Evolutionary conservation across 2,797 vertebrate genomes (phyloP).

Genomic region (Perodicticus potto): DNA sequence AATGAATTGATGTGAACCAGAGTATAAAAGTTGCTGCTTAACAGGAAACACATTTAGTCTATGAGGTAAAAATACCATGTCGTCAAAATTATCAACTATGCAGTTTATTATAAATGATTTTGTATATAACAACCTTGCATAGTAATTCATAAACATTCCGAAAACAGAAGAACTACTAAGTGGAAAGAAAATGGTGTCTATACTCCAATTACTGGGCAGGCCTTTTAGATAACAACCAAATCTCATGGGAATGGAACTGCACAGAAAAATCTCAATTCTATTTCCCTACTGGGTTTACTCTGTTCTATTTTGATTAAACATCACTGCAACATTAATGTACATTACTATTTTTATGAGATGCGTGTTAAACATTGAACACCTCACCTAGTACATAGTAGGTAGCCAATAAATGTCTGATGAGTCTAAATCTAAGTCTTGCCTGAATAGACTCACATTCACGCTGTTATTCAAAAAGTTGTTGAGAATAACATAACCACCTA

Average conservation of each 20-base stretch:
- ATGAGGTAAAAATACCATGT: not conserved
- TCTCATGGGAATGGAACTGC: not conserved
- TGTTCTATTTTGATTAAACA: conserved; percentile 13
- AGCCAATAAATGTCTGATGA: not conserved
- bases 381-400: not conserved
- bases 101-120: conserved; percentile 1
- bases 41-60: not conserved
- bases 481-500: not conserved
- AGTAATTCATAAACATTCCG: not conserved
- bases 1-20: not conserved
- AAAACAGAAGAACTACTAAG: not conserved
- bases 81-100: not conserved
- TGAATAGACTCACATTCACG: not conserved
- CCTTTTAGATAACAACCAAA: not conserved
- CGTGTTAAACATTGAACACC: not conserved
- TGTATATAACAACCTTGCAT: not conserved
- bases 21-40: not conserved
- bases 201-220: not conserved
- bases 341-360: not conserved
- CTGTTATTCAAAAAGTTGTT: conserved; percentile 11
- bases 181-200: not conserved
- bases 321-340: not conserved
- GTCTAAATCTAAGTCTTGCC: not conserved
- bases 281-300: not conserved
- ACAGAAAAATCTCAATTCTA: not conserved